Percentiles rank a stretch among this genome's conserved stretches.
Conservation (phyloP, 2,113 vertebrate genomes). For the Lepus europaeus region DNA sequence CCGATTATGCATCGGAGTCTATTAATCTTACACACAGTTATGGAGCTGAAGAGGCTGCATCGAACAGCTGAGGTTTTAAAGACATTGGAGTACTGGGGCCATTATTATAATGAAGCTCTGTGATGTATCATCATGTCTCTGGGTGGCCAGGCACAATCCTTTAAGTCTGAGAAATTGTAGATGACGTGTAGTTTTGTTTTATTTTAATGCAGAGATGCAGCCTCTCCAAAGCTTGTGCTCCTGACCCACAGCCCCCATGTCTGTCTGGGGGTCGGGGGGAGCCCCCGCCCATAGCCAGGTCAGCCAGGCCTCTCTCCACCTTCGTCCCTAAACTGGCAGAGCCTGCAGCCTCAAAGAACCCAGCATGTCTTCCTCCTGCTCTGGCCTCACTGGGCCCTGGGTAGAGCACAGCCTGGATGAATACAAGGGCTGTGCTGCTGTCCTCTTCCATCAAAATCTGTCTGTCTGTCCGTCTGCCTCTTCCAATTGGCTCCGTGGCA, state of each 20-base stretch:
- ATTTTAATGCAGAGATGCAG: background rate
- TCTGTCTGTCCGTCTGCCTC: slow-evolving; percentile 62
- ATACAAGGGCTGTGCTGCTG: background rate
- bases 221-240: slow-evolving; percentile 36
- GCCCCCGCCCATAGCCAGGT: background rate
- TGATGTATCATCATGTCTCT: slow-evolving; percentile 77
- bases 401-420: background rate
- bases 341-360: background rate
- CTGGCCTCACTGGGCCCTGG: background rate
- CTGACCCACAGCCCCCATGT: slow-evolving; percentile 39
- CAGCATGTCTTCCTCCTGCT: background rate
- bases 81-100: slow-evolving; percentile 60
- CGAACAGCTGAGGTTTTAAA: slow-evolving; percentile 74
- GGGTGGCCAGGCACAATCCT: slow-evolving; percentile 76
- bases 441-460: slow-evolving; percentile 36
- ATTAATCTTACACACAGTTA: slow-evolving; percentile 78
- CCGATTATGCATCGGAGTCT: slow-evolving; percentile 76
- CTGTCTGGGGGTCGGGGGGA: background rate
- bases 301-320: background rate
- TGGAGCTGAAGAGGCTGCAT: slow-evolving; percentile 77
- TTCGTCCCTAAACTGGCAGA: background rate
- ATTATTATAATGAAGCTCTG: slow-evolving; percentile 79
- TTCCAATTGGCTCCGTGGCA: slow-evolving; percentile 65
- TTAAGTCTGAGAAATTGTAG: slow-evolving; percentile 72
- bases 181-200: background rate